Conservation (phyloP, 2,888 invertebrate genomes). For the Lapara coniferarum region DNA sequence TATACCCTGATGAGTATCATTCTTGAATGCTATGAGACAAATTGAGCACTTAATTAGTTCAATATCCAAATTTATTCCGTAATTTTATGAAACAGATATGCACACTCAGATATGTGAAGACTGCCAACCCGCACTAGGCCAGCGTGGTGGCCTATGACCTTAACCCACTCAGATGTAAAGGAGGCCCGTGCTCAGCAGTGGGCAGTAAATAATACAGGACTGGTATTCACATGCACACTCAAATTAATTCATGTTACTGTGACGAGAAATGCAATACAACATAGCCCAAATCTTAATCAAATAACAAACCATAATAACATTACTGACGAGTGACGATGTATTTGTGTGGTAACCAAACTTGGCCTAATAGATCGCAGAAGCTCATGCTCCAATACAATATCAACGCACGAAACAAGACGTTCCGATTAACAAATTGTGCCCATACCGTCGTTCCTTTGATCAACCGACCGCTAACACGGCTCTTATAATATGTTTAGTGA, state of each 20-base stretch:
- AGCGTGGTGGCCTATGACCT: too few species aligned
- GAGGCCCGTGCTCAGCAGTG: too few species aligned
- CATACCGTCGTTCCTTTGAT: slow-evolving; percentile 47
- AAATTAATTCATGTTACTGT: too few species aligned
- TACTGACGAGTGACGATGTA: not conserved
- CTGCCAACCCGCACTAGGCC: too few species aligned
- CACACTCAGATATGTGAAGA: too few species aligned
- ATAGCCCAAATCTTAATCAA: not conserved
- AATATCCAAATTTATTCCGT: too few species aligned
- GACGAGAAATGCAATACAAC: too few species aligned
- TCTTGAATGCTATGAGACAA: not conserved
- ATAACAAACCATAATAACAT: not conserved
- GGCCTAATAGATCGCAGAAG: not conserved
- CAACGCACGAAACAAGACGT: slow-evolving; percentile 44
- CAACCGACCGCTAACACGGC: slow-evolving; percentile 46
- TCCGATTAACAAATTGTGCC: slow-evolving; percentile 46
- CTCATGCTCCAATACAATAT: slow-evolving; percentile 28
- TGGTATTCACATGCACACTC: not conserved
- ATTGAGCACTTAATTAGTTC: too few species aligned
- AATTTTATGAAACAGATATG: not conserved
- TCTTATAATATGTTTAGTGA: slow-evolving; percentile 48
- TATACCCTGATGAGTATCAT: slow-evolving; percentile 4
- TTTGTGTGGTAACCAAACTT: not conserved
- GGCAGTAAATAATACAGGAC: too few species aligned
- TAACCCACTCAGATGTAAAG: too few species aligned